Evolutionary conservation across 2,797 vertebrate species (phyloP).

Genomic region (Rhabdomys pumilio): DNA sequence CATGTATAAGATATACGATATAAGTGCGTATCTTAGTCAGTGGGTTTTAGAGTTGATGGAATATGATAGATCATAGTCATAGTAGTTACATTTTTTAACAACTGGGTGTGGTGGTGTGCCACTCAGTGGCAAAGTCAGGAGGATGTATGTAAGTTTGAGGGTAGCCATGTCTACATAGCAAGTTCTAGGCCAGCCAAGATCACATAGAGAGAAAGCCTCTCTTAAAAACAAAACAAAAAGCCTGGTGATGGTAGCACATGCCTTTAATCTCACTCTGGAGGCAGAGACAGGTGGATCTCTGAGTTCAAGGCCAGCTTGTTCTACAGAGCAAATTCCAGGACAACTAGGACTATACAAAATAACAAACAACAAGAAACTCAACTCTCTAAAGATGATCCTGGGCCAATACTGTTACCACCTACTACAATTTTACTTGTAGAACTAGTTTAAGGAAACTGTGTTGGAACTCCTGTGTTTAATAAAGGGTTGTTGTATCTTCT

Average conservation of each 20-base stretch:
- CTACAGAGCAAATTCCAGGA: not conserved
- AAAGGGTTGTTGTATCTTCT: conserved; percentile 6
- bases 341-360: not conserved
- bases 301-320: not conserved
- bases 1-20: not conserved
- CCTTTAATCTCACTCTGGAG: too few species aligned
- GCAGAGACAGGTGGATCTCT: too few species aligned
- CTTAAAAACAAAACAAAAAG: not conserved
- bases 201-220: not conserved
- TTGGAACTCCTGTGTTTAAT: conserved; percentile 15
- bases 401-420: not conserved
- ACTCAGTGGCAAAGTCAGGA: too few species aligned
- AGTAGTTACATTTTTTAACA: conserved; percentile 39
- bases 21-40: not conserved
- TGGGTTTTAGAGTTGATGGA: conserved; percentile 24
- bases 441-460: not conserved
- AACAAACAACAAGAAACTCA: not conserved
- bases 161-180: not conserved
- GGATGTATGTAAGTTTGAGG: not conserved
- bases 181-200: not conserved
- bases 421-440: not conserved
- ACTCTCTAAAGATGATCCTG: not conserved
- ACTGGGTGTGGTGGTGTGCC: not conserved
- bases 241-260: too few species aligned
- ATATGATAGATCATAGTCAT: conserved; percentile 38